phyloP scores from a whole-genome alignment of 2,888 invertebrate genomes.

The Sesamia inferens region DNA sequence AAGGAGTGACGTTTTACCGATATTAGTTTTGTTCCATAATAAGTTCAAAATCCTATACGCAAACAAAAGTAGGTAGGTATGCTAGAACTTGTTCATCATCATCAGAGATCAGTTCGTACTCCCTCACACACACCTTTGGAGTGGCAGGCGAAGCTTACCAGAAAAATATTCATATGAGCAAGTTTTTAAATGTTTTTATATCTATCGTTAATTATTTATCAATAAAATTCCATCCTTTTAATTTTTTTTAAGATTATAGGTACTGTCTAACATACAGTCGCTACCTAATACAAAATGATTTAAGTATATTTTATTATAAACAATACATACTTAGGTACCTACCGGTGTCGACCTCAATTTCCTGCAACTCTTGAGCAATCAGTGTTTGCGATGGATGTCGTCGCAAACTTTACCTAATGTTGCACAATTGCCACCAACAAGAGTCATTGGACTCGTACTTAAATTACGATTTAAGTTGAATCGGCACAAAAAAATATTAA shows the following conservation, averaged over 20 bases:
- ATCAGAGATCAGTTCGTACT: neutral
- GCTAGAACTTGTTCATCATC: neutral
- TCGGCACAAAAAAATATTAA: slow-evolving; percentile 23
- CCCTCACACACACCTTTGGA: neutral
- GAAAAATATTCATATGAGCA: neutral
- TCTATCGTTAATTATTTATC: neutral
- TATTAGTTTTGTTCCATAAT: neutral
- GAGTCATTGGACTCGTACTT: slow-evolving; percentile 78
- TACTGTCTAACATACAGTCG: neutral
- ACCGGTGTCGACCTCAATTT: slow-evolving; percentile 76
- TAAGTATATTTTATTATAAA: slow-evolving; percentile 25
- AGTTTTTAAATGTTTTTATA: neutral
- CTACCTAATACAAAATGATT: slow-evolving; percentile 7
- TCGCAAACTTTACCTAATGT: slow-evolving; percentile 66
- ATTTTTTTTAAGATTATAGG: neutral
- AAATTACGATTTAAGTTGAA: slow-evolving; percentile 9
- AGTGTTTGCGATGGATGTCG: slow-evolving; percentile 57
- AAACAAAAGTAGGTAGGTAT: neutral
- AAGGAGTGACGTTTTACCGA: neutral
- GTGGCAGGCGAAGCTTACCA: neutral
- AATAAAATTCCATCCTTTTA: neutral
- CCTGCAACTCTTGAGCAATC: slow-evolving; percentile 81
- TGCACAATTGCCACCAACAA: slow-evolving; percentile 72
- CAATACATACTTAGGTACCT: slow-evolving; percentile 36
- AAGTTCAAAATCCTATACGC: neutral